These are phyloP conservation scores for Heliconius sara DNA, from an alignment of 2,888 invertebrate genomes.

Conservation along the genomic window DNA sequence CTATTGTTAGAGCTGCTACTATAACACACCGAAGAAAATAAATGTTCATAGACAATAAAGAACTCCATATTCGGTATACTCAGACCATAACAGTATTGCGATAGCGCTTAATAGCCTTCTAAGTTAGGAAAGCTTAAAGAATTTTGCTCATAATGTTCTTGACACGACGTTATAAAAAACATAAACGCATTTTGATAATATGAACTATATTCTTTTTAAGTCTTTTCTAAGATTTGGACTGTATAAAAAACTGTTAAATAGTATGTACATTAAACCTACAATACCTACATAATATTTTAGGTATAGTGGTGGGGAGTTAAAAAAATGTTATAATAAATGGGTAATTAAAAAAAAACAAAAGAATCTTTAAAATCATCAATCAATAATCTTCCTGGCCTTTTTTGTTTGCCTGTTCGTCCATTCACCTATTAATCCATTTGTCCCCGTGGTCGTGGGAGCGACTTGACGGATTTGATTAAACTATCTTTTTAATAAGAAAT, in stretches of 20 bases:
- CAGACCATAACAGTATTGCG: background rate
- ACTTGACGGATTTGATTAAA: too few relatives aligned
- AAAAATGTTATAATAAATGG: too few relatives aligned
- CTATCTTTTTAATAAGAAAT: too few relatives aligned
- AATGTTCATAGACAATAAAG: background rate
- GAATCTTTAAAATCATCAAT: too few relatives aligned
- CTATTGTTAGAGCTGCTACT: too few relatives aligned
- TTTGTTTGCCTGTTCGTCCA: too few relatives aligned
- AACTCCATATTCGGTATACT: background rate
- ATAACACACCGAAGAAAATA: background rate
- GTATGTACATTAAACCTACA: background rate
- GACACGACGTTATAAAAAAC: background rate
- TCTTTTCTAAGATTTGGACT: background rate
- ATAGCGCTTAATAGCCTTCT: slow-evolving; percentile 6
- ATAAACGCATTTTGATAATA: background rate
- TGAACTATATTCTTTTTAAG: background rate
- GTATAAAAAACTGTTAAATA: background rate
- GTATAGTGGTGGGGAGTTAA: too few relatives aligned
- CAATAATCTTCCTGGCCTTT: too few relatives aligned
- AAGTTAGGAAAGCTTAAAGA: background rate
- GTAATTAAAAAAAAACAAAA: too few relatives aligned
- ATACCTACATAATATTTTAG: too few relatives aligned
- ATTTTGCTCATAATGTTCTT: slow-evolving; percentile 6
- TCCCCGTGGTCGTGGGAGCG: too few relatives aligned
- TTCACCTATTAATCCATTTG: too few relatives aligned